Conservation (phyloP, 2,113 vertebrate genomes). For the Bolborhynchus lineola region DNA sequence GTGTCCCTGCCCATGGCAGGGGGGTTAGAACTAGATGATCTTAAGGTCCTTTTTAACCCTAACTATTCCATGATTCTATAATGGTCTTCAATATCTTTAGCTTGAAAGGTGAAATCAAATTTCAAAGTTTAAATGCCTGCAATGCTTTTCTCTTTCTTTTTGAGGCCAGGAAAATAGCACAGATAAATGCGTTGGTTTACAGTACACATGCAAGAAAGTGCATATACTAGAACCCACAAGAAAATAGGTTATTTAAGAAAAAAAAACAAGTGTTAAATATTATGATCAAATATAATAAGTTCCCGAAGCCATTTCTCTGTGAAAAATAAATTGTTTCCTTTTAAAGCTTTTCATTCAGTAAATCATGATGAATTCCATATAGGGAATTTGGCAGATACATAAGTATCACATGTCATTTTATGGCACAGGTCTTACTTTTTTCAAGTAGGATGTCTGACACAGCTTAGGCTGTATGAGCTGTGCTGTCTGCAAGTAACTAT, state of each 20-base stretch:
- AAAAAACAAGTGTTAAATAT: background rate
- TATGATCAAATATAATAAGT: background rate
- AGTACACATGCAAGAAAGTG: background rate
- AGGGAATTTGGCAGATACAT: background rate
- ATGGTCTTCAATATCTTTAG: background rate
- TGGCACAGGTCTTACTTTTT: background rate
- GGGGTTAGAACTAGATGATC: too few species aligned
- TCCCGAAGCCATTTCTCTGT: background rate
- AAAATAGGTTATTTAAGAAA: background rate
- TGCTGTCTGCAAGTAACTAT: constrained; percentile 25
- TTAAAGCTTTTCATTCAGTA: background rate
- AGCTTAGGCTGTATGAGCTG: background rate
- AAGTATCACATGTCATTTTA: background rate
- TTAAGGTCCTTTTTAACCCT: too few species aligned
- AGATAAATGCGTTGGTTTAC: background rate
- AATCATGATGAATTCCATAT: background rate
- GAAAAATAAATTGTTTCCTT: background rate
- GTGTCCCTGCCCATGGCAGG: too few species aligned
- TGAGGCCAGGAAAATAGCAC: background rate
- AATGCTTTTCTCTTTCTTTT: background rate
- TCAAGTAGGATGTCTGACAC: background rate
- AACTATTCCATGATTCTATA: background rate
- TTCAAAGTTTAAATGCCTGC: background rate
- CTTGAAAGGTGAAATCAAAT: background rate
- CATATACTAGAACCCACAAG: background rate